Base-by-base conservation (phyloP, 2,797 vertebrate genomes). In the Falco peregrinus region DNA sequence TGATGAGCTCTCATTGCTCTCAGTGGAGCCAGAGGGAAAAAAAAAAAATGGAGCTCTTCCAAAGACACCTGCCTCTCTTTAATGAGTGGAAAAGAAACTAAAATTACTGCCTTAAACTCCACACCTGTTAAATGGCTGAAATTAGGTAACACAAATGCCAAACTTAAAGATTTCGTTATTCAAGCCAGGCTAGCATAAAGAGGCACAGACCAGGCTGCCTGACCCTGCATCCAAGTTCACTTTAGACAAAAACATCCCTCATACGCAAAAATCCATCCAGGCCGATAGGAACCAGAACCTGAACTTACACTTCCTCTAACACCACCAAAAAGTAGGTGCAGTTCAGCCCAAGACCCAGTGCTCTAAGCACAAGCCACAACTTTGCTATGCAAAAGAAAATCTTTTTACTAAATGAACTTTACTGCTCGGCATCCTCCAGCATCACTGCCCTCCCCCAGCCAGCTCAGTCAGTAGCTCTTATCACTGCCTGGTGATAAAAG, bases 91-190 rank as follows among this genome's bases (percentile, higher is more conserved):
- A 80, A 69, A 76, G 84, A 48, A 86, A 70, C 35, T 29, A 77
- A 88, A 93, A 83, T 1, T 48, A 63, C 69, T 84, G 65, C 82
- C 67, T 76, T 45, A 28, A 86, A 82, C 75, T 57, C 45, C 11
- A 50, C 59, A 89, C 78, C 87, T 89, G 84, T n/a, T 61, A 91
- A 96, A 87, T 28, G 68, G 51, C 50, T 68, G 67, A 68, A 93
- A 91, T 71, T 5, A 87, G 78, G 50, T 78, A 83, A 79, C 87
- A 45, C 18, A 69, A 89, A 87, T 6, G 28, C 63, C 53, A 75
- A 26, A 59, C 63, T 50, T 56, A 21, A 92, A 75, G 74, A 51
- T 81, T 79, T 75, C 91, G 57, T 63, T 81, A 14, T 68, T 89
- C 35, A 39, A 75, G 56, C 63, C 68, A 77, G 47, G 33, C 47